Conservation (phyloP, 1,140 invertebrate species). For the Chironomus striatipennis region DNA sequence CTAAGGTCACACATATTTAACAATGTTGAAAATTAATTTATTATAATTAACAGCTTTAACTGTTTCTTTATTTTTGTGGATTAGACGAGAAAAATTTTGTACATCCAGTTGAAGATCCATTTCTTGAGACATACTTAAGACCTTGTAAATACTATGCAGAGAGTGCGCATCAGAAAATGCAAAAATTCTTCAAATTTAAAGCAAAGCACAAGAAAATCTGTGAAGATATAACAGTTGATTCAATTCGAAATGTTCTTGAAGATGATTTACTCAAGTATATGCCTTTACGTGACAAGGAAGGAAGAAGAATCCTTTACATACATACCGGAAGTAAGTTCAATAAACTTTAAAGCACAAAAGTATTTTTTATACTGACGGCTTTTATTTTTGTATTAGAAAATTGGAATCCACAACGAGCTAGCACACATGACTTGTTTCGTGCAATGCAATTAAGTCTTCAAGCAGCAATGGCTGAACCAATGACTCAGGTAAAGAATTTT, state of each 20-base stretch:
- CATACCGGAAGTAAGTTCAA: slow-evolving; percentile 47
- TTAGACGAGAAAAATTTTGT: not conserved
- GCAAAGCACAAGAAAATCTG: slow-evolving; percentile 46
- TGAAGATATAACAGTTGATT: slow-evolving; percentile 42
- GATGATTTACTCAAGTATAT: slow-evolving; percentile 48
- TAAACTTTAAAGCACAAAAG: slow-evolving; percentile 18
- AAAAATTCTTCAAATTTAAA: slow-evolving; percentile 49
- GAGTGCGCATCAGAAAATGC: slow-evolving; percentile 49
- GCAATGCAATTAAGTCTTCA: slow-evolving; percentile 49
- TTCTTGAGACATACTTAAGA: slow-evolving; percentile 53
- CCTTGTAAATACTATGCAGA: slow-evolving; percentile 60
- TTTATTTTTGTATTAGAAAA: slow-evolving; percentile 40
- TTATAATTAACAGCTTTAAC: too few species aligned
- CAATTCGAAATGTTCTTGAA: slow-evolving; percentile 42
- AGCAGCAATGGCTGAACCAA: slow-evolving; percentile 51
- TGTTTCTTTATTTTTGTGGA: too few species aligned
- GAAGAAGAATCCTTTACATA: slow-evolving; percentile 47
- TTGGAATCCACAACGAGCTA: slow-evolving; percentile 55
- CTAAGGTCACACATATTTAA: too few species aligned
- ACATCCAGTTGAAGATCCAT: slow-evolving; percentile 49
- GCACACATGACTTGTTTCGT: slow-evolving; percentile 48
- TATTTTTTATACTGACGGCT: slow-evolving; percentile 24
- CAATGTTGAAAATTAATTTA: too few species aligned
- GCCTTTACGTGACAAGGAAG: slow-evolving; percentile 46
- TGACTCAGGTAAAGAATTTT: slow-evolving; percentile 52